phyloP scores from a whole-genome alignment of 2,797 vertebrate species.

The Chelon auratus region DNA sequence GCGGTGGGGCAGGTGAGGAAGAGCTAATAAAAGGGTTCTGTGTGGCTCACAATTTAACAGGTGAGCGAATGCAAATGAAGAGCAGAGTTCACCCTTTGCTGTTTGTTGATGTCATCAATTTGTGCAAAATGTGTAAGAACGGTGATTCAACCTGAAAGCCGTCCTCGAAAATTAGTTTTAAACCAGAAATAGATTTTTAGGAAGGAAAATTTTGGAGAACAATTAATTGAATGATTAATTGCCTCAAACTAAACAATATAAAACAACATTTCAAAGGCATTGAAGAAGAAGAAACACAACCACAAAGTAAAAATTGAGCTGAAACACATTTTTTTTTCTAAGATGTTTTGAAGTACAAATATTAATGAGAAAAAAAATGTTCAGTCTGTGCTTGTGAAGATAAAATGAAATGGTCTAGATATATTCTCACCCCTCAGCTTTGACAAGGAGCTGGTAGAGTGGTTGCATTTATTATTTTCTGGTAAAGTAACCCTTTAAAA shows the following conservation, averaged over 20 bases:
- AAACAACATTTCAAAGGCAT: neutral
- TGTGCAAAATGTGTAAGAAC: conserved; percentile 3
- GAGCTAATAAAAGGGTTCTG: conserved; percentile 52
- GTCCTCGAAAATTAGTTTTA: neutral
- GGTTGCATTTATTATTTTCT: conserved; percentile 4
- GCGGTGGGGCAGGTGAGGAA: conserved; percentile 60
- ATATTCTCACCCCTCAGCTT: neutral
- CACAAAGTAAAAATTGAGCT: neutral
- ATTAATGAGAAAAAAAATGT: no score
- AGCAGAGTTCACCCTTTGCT: conserved; percentile 16
- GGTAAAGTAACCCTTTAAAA: no score
- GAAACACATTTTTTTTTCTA: no score
- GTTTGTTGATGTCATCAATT: conserved; percentile 26
- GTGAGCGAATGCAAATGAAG: conserved; percentile 31
- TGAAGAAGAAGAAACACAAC: no score
- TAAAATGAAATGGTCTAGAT: neutral
- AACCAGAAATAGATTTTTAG: neutral
- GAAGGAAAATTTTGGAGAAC: neutral
- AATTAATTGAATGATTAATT: neutral
- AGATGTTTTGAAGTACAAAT: no score
- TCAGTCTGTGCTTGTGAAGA: no score
- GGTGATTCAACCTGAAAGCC: neutral
- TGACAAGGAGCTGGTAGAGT: neutral
- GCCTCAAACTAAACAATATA: neutral
- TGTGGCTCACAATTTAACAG: conserved; percentile 37